Base-by-base conservation (phyloP, 2,888 invertebrate genomes). In the Aleiodes testaceus region DNA sequence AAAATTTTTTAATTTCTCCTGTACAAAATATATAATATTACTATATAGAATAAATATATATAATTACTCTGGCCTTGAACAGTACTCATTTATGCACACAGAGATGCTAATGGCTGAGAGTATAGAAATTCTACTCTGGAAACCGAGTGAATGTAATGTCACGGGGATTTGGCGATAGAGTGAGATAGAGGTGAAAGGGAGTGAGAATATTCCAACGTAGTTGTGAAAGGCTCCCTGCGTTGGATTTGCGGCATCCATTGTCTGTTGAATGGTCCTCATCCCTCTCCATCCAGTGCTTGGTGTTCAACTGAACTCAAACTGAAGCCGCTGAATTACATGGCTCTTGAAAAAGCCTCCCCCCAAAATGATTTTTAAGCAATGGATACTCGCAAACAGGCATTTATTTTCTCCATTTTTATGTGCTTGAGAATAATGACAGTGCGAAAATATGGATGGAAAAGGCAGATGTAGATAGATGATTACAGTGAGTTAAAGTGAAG, bases 211-310 rank as follows among this genome's bases (percentile, higher is more conserved):
- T 30, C 26, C 26, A 30, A 53, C 53, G 5, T 12, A 18, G 12
- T 26, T 30, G 22, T 53, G 49, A 11, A 49, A 49, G 36, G 1
- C 30, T 30, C 55, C 26, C 75, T 44, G 20, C 18, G 14, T 49
- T 74, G 76, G 79, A 78, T 76, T 78, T 77, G 76, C 53, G 77
- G 72, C 64, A 70, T 74, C 70, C 74, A 74, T 78, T 77, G 78
- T 75, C 72, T 76, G 69, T 69, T 66, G 49, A 63, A 42, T 22
- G 70, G 71, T 20, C 14, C 67, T 45, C 67, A 20, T 44, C 18
- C 14, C n/a, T 20, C 26, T 20, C n/a, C n/a, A n/a, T n/a, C 14
- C 26, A 55, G 44, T 45, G 14, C 55, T 47, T 63, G 69, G 66
- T 72, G 61, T 65, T 74, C 72, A 68, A 50, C 36, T 5, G 26